Percentiles rank a stretch among this genome's conserved stretches.
These are phyloP conservation scores for Papilio glaucus DNA, from an alignment of 1,140 invertebrate species.

Conservation along the genomic window DNA sequence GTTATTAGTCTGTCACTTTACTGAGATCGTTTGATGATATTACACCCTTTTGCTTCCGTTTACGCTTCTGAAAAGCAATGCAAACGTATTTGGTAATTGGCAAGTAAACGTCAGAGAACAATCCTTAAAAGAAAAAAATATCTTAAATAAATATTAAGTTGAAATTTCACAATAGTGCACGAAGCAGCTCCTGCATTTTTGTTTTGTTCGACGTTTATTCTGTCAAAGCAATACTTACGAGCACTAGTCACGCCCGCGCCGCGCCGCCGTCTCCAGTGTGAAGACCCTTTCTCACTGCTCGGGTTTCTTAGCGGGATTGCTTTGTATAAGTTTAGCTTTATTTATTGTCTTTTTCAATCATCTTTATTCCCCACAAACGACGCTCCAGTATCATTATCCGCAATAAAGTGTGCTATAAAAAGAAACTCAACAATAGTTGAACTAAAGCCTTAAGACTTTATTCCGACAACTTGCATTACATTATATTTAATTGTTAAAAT, in stretches of 20 bases:
- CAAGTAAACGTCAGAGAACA: background rate
- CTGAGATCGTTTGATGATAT: background rate
- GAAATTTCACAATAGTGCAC: constrained; percentile 6
- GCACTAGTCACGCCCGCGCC: constrained; percentile 48
- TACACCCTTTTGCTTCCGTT: background rate
- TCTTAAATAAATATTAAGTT: background rate
- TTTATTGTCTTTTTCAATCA: constrained; percentile 36
- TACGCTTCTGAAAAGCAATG: too few relatives aligned
- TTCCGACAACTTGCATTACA: constrained; percentile 3
- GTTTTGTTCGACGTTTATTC: constrained; percentile 42
- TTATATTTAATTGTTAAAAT: background rate
- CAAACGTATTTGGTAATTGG: too few relatives aligned
- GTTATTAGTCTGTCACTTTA: background rate
- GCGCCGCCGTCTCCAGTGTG: constrained; percentile 12
- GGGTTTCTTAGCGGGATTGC: constrained; percentile 8
- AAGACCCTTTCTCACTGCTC: background rate
- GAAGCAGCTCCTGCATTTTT: constrained; percentile 33
- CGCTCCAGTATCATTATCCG: constrained; percentile 17
- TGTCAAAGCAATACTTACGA: constrained; percentile 56
- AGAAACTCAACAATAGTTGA: constrained; percentile 1
- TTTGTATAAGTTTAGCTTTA: constrained; percentile 35
- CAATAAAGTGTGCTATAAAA: constrained; percentile 13
- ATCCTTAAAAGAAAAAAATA: background rate
- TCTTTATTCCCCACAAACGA: constrained; percentile 14
- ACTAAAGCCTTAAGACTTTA: background rate